Evolutionary conservation across 2,797 vertebrate genomes (phyloP).

Genomic region (Sebastes trivittatus): DNA sequence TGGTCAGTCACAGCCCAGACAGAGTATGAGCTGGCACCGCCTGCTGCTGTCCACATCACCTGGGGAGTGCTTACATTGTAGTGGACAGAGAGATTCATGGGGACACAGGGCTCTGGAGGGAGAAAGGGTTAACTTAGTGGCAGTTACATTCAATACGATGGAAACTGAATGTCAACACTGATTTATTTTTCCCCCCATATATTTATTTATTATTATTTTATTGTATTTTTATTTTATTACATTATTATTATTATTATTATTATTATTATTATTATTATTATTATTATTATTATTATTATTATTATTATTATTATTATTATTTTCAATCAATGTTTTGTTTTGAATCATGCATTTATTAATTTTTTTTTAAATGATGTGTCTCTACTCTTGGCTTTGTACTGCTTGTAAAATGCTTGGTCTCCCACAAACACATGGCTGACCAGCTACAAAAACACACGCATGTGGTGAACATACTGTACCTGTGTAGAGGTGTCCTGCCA

Average conservation of each 20-base stretch:
- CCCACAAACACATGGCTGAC: not conserved
- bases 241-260: too few species aligned
- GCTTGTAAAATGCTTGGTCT: not conserved
- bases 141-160: not conserved
- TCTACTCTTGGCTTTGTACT: not conserved
- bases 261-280: too few species aligned
- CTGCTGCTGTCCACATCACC: conserved; percentile 53
- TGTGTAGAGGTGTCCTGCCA: conserved; percentile 70
- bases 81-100: conserved; percentile 51
- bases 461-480: conserved; percentile 54
- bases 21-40: conserved; percentile 55
- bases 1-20: conserved; percentile 49
- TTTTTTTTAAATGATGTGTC: not conserved
- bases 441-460: not conserved
- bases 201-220: too few species aligned
- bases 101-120: conserved; percentile 68
- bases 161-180: not conserved
- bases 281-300: too few species aligned
- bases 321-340: too few species aligned
- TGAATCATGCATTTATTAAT: too few species aligned
- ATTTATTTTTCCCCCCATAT: fast-evolving
- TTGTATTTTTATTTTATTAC: not conserved
- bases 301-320: too few species aligned
- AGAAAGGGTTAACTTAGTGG: not conserved
- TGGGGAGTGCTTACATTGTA: conserved; percentile 44